Evolutionary conservation across 2,888 invertebrate species (phyloP).

Genomic region (Pristionchus maxplancki): DNA sequence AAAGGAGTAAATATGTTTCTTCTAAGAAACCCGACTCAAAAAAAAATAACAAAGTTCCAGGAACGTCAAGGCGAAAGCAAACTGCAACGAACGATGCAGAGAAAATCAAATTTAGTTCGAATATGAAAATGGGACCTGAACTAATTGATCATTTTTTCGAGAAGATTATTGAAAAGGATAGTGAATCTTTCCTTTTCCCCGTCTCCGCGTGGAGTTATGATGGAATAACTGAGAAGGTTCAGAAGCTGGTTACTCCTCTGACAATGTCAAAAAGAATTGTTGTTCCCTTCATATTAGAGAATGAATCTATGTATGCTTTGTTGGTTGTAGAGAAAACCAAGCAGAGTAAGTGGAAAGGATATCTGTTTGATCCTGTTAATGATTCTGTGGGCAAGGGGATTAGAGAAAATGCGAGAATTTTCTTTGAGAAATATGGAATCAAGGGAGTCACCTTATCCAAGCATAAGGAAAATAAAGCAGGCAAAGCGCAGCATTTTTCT

Average conservation of each 20-base stretch:
- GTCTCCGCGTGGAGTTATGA: background rate
- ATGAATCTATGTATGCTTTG: background rate
- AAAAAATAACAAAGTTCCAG: background rate
- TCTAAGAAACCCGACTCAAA: background rate
- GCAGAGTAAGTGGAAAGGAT: background rate
- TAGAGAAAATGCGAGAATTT: background rate
- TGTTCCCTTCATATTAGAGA: background rate
- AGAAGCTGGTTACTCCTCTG: background rate
- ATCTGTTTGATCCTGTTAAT: background rate
- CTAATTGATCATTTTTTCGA: background rate
- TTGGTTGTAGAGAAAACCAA: background rate
- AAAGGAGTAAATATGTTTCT: background rate
- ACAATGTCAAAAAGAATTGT: background rate
- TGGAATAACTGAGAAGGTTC: background rate
- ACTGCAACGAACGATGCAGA: background rate
- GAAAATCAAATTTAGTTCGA: background rate
- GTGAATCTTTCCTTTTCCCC: background rate
- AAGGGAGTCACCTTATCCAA: background rate
- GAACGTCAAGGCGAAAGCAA: background rate
- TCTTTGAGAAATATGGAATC: background rate
- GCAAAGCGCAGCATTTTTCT: background rate
- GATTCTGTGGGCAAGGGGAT: background rate
- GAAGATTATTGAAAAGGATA: background rate
- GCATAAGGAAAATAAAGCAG: background rate
- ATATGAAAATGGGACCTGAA: background rate